These are phyloP conservation scores for Caenorhabditis tropicalis DNA, from an alignment of 1,140 invertebrate genomes.

Conservation along the genomic window DNA sequence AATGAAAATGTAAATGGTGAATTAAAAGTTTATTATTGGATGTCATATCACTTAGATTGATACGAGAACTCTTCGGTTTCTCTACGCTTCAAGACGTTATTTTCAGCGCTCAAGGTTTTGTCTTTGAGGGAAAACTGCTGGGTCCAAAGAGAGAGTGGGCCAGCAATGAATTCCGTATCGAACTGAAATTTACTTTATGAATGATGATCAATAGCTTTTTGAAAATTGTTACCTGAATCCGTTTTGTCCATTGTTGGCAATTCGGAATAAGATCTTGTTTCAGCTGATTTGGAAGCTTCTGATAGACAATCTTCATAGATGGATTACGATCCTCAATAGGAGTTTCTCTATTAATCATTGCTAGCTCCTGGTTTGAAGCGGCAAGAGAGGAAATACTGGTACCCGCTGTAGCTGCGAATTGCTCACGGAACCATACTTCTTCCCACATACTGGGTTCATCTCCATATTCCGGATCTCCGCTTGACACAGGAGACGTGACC, in stretches of 20 bases:
- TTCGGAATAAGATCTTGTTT: background rate
- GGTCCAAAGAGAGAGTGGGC: background rate
- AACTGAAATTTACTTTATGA: background rate
- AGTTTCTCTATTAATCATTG: constrained; percentile 8
- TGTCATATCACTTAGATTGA: constrained; percentile 2
- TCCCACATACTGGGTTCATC: background rate
- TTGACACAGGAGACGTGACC: background rate
- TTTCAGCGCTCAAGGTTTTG: too few relatives aligned
- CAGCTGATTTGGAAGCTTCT: background rate
- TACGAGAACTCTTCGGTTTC: background rate
- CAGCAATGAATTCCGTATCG: background rate
- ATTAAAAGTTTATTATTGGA: background rate
- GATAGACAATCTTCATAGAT: background rate
- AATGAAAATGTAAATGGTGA: background rate
- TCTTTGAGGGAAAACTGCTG: background rate
- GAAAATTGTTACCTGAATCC: background rate
- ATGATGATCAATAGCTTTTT: background rate
- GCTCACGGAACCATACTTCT: background rate
- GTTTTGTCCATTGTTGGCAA: background rate
- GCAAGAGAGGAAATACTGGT: background rate
- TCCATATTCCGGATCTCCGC: background rate
- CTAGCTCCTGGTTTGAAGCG: background rate
- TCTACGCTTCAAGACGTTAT: background rate
- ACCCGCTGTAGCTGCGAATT: background rate
- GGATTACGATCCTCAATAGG: background rate